These are phyloP conservation scores for Drosophila hydei DNA, from an alignment of 1,140 invertebrate species.

Conservation along the genomic window DNA sequence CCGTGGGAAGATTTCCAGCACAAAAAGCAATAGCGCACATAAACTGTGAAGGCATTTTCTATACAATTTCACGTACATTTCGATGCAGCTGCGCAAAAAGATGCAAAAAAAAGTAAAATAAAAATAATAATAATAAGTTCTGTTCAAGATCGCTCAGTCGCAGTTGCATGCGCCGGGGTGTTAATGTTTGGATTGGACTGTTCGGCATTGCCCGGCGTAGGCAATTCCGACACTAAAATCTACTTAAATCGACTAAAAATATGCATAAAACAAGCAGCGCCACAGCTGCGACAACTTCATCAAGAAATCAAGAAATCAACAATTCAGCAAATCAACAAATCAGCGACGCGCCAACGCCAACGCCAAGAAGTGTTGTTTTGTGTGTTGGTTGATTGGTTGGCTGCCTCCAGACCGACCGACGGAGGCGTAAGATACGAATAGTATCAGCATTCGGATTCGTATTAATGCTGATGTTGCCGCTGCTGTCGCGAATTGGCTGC, in stretches of 20 bases:
- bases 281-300: conserved; percentile 60
- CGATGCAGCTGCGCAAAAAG: conserved; percentile 68
- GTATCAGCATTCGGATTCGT: conserved; percentile 12
- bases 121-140: conserved; percentile 10
- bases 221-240: conserved; percentile 53
- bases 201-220: conserved; percentile 15
- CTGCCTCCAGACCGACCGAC: conserved; percentile 27
- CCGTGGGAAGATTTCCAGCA: conserved; percentile 79
- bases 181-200: conserved; percentile 30
- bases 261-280: conserved; percentile 53
- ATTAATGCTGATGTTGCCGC: conserved; percentile 4
- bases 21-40: conserved; percentile 42
- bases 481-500: conserved; percentile 52
- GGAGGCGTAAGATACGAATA: conserved; percentile 40
- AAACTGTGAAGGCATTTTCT: conserved; percentile 36
- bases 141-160: conserved; percentile 17
- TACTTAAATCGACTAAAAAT: conserved; percentile 48
- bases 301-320: conserved; percentile 52
- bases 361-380: conserved; percentile 30
- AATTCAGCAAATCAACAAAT: conserved; percentile 66
- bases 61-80: conserved; percentile 60
- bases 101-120: conserved; percentile 27
- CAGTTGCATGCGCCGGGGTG: conserved; percentile 22
- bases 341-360: conserved; percentile 50
- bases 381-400: conserved; percentile 57